These are phyloP conservation scores for Perodicticus potto DNA, from an alignment of 2,797 vertebrate species.

Conservation along the genomic window DNA sequence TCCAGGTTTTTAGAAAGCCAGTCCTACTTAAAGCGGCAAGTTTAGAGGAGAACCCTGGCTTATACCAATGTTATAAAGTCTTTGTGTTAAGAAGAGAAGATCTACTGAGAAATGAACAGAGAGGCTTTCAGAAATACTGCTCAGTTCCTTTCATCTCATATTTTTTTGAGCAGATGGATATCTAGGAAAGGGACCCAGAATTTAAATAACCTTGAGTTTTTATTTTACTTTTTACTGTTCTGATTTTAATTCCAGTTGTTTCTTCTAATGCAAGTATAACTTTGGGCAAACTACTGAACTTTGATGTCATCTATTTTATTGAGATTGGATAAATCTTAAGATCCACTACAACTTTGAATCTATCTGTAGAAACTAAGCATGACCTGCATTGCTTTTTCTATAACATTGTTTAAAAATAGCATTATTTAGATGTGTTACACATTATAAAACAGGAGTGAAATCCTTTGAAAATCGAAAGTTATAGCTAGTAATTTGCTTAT, in stretches of 20 bases:
- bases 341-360: slow-evolving; percentile 33
- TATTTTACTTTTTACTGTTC: not conserved
- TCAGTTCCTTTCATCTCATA: slow-evolving; percentile 17
- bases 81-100: slow-evolving; percentile 33
- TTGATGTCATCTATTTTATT: slow-evolving; percentile 40
- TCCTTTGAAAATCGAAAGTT: not conserved
- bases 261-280: slow-evolving; percentile 31
- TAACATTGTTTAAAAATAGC: slow-evolving; percentile 41
- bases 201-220: slow-evolving; percentile 3
- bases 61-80: slow-evolving; percentile 15
- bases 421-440: not conserved
- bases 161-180: slow-evolving; percentile 25
- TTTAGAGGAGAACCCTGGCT: slow-evolving; percentile 31
- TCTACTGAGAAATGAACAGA: not conserved
- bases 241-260: slow-evolving; percentile 44
- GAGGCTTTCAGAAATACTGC: not conserved
- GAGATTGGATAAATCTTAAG: slow-evolving; percentile 27
- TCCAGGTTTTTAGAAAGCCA: slow-evolving; percentile 18
- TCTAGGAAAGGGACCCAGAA: not conserved
- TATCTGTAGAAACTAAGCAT: not conserved
- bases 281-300: slow-evolving; percentile 48
- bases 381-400: slow-evolving; percentile 25
- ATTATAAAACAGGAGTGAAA: not conserved
- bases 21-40: not conserved
- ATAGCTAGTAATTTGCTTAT: slow-evolving; percentile 25